Conservation (phyloP, 2,888 invertebrate species). For the Sepiola atlantica region DNA sequence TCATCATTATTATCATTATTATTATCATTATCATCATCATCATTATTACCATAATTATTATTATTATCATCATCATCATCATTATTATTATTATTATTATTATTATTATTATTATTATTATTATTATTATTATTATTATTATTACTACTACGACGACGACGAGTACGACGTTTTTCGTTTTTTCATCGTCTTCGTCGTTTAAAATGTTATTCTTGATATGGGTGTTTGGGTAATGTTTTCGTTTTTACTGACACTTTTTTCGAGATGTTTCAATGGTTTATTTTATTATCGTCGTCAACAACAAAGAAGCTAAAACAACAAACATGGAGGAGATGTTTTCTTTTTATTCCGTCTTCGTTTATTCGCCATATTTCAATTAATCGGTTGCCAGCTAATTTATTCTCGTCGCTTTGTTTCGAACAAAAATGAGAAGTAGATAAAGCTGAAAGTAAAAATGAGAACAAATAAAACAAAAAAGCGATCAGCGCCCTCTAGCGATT, state of each 20-base stretch:
- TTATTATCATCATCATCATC: not conserved
- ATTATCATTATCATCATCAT: not conserved
- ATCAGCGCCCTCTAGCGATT: not conserved
- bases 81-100: not conserved
- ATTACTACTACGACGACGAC: too few species aligned
- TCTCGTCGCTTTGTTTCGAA: conserved; percentile 4
- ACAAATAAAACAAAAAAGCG: not conserved
- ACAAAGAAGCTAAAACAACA: not conserved
- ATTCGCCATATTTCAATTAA: not conserved
- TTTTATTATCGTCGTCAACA: not conserved
- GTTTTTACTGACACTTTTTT: not conserved
- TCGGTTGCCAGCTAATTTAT: not conserved
- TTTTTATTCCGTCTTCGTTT: not conserved
- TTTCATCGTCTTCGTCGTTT: too few species aligned
- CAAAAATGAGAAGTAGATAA: not conserved
- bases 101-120: not conserved
- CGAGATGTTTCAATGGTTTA: not conserved
- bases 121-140: too few species aligned
- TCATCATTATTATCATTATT: too few species aligned
- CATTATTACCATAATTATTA: not conserved
- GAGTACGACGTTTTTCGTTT: too few species aligned
- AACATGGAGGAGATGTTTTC: not conserved
- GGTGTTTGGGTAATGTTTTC: too few species aligned
- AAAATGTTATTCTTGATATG: too few species aligned
- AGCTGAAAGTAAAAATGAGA: too few species aligned